A percentile compares a stretch with the other conserved stretches of the same genome.
These are phyloP conservation scores for Lepus europaeus DNA, from an alignment of 2,113 vertebrate genomes.

Conservation along the genomic window DNA sequence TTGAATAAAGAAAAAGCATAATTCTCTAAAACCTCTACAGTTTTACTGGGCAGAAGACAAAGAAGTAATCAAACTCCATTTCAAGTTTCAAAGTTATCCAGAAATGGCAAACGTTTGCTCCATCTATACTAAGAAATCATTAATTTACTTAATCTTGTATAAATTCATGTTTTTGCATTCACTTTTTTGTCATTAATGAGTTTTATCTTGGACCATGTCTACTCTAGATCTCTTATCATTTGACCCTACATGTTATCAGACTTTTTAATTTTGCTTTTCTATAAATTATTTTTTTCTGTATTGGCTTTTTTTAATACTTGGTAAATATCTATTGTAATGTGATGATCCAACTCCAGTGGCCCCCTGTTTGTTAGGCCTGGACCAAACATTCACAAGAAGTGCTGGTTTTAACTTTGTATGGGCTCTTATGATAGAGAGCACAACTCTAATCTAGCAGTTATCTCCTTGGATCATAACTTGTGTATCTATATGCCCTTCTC, in stretches of 20 bases:
- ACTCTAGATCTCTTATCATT: not conserved
- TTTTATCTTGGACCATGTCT: not conserved
- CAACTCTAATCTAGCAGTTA: not conserved
- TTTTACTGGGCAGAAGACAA: not conserved
- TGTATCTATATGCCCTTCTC: not conserved
- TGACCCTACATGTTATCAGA: not conserved
- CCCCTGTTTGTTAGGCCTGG: not conserved
- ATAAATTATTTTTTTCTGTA: not conserved
- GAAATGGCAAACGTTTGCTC: not conserved
- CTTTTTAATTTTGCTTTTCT: not conserved
- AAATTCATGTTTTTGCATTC: too few relatives aligned
- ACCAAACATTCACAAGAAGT: not conserved
- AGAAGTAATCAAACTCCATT: not conserved
- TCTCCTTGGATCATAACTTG: not conserved
- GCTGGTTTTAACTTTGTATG: not conserved
- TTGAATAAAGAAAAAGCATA: not conserved
- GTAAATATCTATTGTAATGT: not conserved
- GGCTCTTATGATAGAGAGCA: not conserved
- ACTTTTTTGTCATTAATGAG: not conserved
- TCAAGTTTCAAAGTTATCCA: not conserved
- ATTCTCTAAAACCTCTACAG: not conserved
- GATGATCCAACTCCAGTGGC: not conserved
- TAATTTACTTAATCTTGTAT: too few relatives aligned
- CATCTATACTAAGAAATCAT: not conserved
- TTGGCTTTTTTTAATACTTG: not conserved